A percentile compares a stretch with the other conserved stretches of the same genome.
phyloP scores from a whole-genome alignment of 2,888 invertebrate species.

The Agriopis leucophaearia region DNA sequence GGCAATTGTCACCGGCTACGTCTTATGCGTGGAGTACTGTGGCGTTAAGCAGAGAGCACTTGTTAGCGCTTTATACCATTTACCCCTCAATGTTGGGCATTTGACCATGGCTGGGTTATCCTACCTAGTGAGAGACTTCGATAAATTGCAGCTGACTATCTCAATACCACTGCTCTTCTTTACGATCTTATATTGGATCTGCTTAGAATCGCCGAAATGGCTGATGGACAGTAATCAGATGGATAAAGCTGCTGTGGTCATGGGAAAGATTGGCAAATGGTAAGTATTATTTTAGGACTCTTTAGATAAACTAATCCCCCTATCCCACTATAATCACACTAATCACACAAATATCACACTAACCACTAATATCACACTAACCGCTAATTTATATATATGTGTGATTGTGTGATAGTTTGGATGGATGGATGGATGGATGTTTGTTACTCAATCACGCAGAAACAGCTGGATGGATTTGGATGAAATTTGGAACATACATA shows the following conservation, averaged over 20 bases:
- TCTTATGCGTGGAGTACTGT: constrained; percentile 70
- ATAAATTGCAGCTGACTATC: constrained; percentile 65
- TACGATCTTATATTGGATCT: constrained; percentile 53
- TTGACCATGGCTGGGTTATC: constrained; percentile 67
- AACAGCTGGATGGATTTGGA: too few species aligned
- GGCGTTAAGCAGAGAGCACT: constrained; percentile 64
- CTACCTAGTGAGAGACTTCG: constrained; percentile 65
- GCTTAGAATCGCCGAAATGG: constrained; percentile 76
- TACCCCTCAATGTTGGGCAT: constrained; percentile 72
- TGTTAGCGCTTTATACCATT: constrained; percentile 66
- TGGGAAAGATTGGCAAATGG: constrained; percentile 67
- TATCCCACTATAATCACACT: too few species aligned
- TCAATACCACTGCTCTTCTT: constrained; percentile 67
- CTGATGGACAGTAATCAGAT: constrained; percentile 63
- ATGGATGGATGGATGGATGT: too few species aligned
- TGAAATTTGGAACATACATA: too few species aligned
- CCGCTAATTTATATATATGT: too few species aligned
- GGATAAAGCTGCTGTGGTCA: constrained; percentile 58
- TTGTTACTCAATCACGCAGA: too few species aligned
- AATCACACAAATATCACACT: too few species aligned
- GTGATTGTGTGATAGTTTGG: too few species aligned
- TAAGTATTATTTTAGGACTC: constrained; percentile 53
- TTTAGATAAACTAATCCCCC: too few species aligned
- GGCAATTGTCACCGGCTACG: constrained; percentile 69
- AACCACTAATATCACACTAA: too few species aligned